Base-by-base conservation (phyloP, 2,797 vertebrate genomes). In the Picus viridis region DNA sequence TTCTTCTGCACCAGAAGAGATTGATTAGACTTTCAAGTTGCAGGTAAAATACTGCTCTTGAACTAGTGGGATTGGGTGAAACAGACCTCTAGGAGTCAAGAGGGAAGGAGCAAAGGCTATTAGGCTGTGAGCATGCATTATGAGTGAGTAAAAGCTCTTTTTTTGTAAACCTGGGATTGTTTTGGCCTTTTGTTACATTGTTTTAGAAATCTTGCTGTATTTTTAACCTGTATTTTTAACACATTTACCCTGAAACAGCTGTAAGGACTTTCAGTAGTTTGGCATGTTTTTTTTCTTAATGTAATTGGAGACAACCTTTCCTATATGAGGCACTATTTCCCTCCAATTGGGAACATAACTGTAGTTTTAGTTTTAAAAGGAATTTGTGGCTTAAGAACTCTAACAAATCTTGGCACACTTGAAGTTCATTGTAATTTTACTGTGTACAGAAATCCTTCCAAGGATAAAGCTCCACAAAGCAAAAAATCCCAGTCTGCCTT, bases 401-500 rank as follows among this genome's bases (percentile, higher is more conserved):
- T 94, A 95, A 89, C 90, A 96, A 92, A 96, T 91, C 90, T 96
- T 97, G 97, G 96, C 96, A 81, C 91, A 69, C 91, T 94, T 96
- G 83, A 96, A 95, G 92, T 96, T 96, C 86, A 88, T 97, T 97
- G 95, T 96, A 96, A 89, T 96, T 97, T 97, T 96, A 92, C 93
- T 96, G 92, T 96, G 90, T 92, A 94, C 90, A 94, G 88, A 96
- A 96, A 96, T 94, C 65, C 90, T 96, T 97, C 94, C 96, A 97
- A 96, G 90, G 45, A 92, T 95, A 95, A 95, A 96, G 82, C 67
- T 95, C 58, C 91, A 90, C 67, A 94, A 96, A 96, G 90, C 84
- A 96, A 89, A 97, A 95, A 93, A 79, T 86, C 93, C 61, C 69
- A 76, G 71, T 94, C 83, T 90, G 73, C 90, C 92, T 95, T 94